Evolutionary conservation across 2,797 vertebrate species (phyloP).

Genomic region (Decapterus maruadsi): DNA sequence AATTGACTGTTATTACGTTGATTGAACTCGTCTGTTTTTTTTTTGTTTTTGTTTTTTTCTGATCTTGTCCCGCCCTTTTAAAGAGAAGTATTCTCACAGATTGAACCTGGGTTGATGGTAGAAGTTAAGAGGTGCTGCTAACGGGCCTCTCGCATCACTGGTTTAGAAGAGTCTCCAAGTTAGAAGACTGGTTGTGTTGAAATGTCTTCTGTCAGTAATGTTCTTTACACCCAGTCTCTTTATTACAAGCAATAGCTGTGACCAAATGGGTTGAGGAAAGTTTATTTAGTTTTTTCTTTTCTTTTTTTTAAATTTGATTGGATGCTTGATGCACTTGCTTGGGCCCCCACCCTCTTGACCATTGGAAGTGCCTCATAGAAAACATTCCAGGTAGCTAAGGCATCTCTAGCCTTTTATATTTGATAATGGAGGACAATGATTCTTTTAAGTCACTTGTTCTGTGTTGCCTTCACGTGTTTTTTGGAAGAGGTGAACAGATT

Average conservation of each 20-base stretch:
- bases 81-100: slow-evolving; percentile 35
- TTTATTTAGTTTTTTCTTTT: slow-evolving; percentile 47
- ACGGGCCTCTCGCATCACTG: slow-evolving; percentile 30
- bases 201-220: slow-evolving; percentile 39
- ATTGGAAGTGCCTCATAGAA: slow-evolving; percentile 91
- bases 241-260: slow-evolving; percentile 83
- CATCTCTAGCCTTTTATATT: slow-evolving; percentile 86
- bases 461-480: slow-evolving; percentile 86
- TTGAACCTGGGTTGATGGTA: slow-evolving; percentile 48
- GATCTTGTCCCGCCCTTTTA: slow-evolving; percentile 29
- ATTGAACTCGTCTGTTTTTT: slow-evolving; percentile 16
- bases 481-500: slow-evolving; percentile 86
- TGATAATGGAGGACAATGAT: slow-evolving; percentile 73
- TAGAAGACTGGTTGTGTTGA: slow-evolving; percentile 33
- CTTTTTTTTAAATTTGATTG: slow-evolving; percentile 67
- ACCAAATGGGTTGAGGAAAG: slow-evolving; percentile 84
- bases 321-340: slow-evolving; percentile 80
- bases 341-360: slow-evolving; percentile 80
- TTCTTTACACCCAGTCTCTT: slow-evolving; percentile 63
- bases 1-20: slow-evolving; percentile 67
- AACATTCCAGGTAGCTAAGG: slow-evolving; percentile 95
- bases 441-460: slow-evolving; percentile 84
- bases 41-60: neutral
- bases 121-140: slow-evolving; percentile 40
- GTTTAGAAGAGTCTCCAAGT: slow-evolving; percentile 41